These are phyloP conservation scores for Invenusta paracnida DNA, from an alignment of 2,888 invertebrate genomes.

Conservation along the genomic window DNA sequence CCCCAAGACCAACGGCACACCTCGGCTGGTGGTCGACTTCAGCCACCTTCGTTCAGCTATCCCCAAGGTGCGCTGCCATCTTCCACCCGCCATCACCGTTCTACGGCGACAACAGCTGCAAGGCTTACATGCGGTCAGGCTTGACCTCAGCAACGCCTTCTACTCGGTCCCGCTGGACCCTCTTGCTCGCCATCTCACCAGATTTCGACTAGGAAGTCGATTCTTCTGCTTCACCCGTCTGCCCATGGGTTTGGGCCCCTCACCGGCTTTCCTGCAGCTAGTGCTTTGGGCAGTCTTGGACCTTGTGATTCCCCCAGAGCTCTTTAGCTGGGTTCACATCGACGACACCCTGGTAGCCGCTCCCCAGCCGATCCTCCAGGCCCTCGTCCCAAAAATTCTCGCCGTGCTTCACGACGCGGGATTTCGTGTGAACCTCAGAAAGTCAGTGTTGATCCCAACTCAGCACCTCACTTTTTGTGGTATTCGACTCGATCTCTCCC, in stretches of 20 bases:
- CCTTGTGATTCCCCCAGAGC: background rate
- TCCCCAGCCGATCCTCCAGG: background rate
- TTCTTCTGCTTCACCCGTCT: background rate
- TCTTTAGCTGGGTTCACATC: background rate
- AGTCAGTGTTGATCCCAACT: background rate
- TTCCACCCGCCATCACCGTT: background rate
- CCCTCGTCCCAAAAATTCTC: background rate
- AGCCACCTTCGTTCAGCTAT: background rate
- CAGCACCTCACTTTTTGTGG: background rate
- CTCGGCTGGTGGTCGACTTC: background rate
- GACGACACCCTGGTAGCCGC: too few species aligned
- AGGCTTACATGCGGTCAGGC: background rate
- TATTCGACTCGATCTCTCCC: background rate
- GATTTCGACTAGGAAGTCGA: background rate
- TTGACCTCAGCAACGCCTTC: background rate
- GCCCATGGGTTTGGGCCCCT: background rate
- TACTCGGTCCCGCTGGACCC: background rate
- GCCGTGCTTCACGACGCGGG: background rate
- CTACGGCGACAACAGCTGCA: background rate
- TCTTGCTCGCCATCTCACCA: background rate
- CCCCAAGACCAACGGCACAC: background rate
- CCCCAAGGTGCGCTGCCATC: background rate
- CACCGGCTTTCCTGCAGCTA: background rate
- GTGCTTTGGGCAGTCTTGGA: background rate
- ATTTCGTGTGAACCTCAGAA: background rate